Conservation (phyloP, 2,797 vertebrate species). For the Scomberomorus guttatus region DNA sequence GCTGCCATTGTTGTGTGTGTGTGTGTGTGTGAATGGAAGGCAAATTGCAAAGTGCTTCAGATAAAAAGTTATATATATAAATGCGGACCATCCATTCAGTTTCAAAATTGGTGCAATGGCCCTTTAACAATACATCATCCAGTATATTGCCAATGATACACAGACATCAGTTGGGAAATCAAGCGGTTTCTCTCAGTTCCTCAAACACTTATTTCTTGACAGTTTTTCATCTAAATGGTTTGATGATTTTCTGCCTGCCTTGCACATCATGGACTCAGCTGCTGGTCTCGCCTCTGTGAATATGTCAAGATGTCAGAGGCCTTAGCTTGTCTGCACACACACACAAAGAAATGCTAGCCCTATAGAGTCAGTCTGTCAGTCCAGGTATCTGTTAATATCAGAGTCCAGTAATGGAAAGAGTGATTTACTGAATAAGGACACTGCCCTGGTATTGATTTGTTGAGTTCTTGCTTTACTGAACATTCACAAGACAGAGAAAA, state of each 20-base stretch:
- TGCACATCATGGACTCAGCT: slow-evolving; percentile 26
- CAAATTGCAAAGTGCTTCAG: no score
- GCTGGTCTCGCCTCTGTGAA: slow-evolving; percentile 43
- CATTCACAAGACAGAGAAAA: slow-evolving; percentile 48
- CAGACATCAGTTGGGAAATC: slow-evolving; percentile 37
- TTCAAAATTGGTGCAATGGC: not conserved
- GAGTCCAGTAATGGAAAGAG: slow-evolving; percentile 67
- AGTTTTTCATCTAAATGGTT: slow-evolving; percentile 46
- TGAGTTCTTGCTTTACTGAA: slow-evolving; percentile 55
- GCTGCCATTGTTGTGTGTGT: no score
- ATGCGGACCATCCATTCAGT: no score
- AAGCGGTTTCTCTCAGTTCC: slow-evolving; percentile 4
- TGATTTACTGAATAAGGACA: slow-evolving; percentile 56
- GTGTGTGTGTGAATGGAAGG: no score
- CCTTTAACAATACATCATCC: not conserved
- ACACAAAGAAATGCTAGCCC: slow-evolving; percentile 29
- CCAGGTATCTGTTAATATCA: slow-evolving; percentile 71
- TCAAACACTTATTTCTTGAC: slow-evolving; percentile 40
- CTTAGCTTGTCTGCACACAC: slow-evolving; percentile 3
- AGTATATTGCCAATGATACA: not conserved
- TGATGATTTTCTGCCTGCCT: slow-evolving; percentile 40
- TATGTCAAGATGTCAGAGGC: slow-evolving; percentile 57
- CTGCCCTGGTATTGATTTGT: slow-evolving; percentile 63
- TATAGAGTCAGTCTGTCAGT: slow-evolving; percentile 46
- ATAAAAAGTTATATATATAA: no score